phyloP scores from a whole-genome alignment of 2,113 vertebrate species.

The Hyperopisus bebe region DNA sequence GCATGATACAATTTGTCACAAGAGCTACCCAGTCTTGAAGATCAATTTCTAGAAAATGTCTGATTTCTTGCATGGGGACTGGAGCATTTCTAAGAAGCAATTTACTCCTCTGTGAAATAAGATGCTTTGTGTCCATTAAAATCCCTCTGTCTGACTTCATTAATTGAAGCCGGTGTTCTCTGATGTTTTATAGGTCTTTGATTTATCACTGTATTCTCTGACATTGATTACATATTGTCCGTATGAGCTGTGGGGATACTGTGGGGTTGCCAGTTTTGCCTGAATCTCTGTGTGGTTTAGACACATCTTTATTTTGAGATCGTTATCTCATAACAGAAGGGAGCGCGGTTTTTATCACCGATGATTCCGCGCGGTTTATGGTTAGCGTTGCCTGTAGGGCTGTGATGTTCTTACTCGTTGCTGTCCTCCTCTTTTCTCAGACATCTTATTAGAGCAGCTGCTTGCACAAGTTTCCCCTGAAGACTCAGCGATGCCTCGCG shows the following conservation, averaged over 20 bases:
- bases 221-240: not conserved
- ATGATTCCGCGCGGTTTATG: not conserved
- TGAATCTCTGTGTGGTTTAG: not conserved
- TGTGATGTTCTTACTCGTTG: not conserved
- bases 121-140: not conserved
- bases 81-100: not conserved
- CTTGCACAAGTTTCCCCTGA: not conserved
- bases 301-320: not conserved
- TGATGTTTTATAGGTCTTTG: not conserved
- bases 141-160: not conserved
- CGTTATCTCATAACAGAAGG: not conserved
- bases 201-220: not conserved
- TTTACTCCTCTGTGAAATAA: not conserved
- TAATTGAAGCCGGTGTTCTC: not conserved
- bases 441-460: not conserved
- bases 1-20: not conserved
- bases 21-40: not conserved
- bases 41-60: not conserved
- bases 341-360: not conserved
- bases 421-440: not conserved
- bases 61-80: not conserved
- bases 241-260: not conserved
- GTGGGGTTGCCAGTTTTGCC: not conserved
- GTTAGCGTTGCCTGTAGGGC: not conserved
- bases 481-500: not conserved